Percentiles rank a stretch among this genome's conserved stretches.
Conservation (phyloP, 1,140 invertebrate genomes). For the Bombus affinis region DNA sequence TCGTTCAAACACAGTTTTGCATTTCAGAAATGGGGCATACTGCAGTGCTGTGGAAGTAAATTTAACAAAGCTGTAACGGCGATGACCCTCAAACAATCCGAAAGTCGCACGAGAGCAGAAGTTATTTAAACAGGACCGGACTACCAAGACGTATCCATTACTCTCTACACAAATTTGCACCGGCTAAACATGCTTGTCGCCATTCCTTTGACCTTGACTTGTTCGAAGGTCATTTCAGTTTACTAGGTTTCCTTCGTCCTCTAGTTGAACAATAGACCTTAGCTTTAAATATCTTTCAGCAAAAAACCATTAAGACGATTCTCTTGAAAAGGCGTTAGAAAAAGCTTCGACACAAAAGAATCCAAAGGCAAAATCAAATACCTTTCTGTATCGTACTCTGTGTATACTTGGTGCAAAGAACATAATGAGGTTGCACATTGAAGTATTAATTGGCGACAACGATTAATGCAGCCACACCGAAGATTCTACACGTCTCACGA, state of each 20-base stretch:
- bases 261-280: not conserved
- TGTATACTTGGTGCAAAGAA: not conserved
- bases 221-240: not conserved
- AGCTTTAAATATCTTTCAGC: not conserved
- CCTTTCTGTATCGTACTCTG: too few species aligned
- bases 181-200: not conserved
- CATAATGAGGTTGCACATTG: not conserved
- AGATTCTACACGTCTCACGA: not conserved
- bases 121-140: conserved; percentile 16
- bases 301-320: not conserved
- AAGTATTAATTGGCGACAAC: not conserved
- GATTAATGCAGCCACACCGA: too few species aligned
- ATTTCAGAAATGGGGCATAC: not conserved
- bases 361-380: not conserved
- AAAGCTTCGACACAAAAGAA: not conserved
- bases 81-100: not conserved
- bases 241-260: too few species aligned
- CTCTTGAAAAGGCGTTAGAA: not conserved
- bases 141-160: not conserved
- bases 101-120: not conserved
- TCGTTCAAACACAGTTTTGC: not conserved
- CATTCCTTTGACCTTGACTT: not conserved
- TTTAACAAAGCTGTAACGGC: not conserved
- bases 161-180: not conserved
- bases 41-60: not conserved